Evolutionary conservation across 2,797 vertebrate genomes (phyloP).

Genomic region (Tadarida brasiliensis): DNA sequence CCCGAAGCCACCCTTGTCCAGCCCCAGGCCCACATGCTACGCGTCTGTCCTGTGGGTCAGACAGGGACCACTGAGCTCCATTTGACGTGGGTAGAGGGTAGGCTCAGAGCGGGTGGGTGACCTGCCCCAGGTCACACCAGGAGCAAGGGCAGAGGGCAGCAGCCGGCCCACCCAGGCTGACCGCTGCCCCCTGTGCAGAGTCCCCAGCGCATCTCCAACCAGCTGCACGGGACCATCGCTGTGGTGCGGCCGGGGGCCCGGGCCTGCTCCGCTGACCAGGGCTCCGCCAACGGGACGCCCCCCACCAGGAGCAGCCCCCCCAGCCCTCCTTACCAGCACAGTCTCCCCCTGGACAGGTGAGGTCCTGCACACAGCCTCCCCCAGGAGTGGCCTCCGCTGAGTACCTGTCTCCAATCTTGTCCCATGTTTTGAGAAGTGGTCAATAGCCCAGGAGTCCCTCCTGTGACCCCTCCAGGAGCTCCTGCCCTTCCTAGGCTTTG

Average conservation of each 20-base stretch:
- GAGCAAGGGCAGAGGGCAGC: not conserved
- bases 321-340: not conserved
- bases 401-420: not conserved
- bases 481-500: not conserved
- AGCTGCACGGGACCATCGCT: constrained; percentile 89
- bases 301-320: constrained; percentile 65
- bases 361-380: not conserved
- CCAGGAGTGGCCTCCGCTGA: not conserved
- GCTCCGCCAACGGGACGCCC: constrained; percentile 23
- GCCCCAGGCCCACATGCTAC: not conserved
- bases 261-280: constrained; percentile 71
- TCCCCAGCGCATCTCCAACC: constrained; percentile 89
- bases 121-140: not conserved
- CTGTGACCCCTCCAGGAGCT: not conserved
- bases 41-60: not conserved
- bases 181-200: constrained; percentile 69
- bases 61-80: not conserved
- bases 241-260: constrained; percentile 84
- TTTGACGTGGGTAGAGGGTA: accelerated
- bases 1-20: no score
- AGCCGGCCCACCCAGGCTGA: not conserved
- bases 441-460: not conserved
- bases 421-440: not conserved
- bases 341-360: constrained; percentile 86
- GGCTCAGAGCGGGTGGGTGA: not conserved